A percentile compares a stretch with the other conserved stretches of the same genome.
Evolutionary conservation across 1,140 invertebrate genomes (phyloP).

Genomic region (Papilio helenus): DNA sequence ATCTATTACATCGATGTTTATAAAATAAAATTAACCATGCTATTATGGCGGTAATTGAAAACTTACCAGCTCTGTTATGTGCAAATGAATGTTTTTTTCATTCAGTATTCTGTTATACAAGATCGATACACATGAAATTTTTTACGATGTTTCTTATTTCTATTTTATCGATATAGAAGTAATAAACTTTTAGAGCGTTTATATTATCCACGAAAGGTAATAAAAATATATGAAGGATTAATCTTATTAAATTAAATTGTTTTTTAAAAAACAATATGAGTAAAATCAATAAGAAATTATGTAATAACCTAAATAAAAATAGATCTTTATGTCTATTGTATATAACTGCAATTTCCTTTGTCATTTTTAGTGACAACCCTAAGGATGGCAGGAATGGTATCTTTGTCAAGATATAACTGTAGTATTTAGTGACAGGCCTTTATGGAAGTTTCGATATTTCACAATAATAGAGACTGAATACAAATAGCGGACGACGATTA

Average conservation of each 20-base stretch:
- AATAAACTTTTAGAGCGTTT: conserved; percentile 2
- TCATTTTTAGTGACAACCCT: too few species aligned
- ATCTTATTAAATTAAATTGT: neutral
- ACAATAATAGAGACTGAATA: too few species aligned
- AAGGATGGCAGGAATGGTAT: too few species aligned
- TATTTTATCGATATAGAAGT: conserved; percentile 19
- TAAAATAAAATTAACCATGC: neutral
- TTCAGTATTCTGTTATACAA: neutral
- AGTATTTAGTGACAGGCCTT: too few species aligned
- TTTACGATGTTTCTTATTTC: conserved; percentile 10
- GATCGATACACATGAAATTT: neutral
- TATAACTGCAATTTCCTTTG: neutral
- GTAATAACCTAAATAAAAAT: neutral
- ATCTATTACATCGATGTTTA: neutral
- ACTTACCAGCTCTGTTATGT: neutral
- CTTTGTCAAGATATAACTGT: too few species aligned
- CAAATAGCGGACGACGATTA: too few species aligned
- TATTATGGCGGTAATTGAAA: neutral
- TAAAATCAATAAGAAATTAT: neutral
- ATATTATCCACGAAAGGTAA: neutral
- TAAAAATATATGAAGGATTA: neutral
- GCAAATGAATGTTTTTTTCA: neutral
- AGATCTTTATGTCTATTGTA: neutral
- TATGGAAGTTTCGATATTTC: too few species aligned
- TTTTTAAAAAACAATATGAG: neutral